phyloP scores from a whole-genome alignment of 2,797 vertebrate genomes.

The Ciconia nigra region DNA sequence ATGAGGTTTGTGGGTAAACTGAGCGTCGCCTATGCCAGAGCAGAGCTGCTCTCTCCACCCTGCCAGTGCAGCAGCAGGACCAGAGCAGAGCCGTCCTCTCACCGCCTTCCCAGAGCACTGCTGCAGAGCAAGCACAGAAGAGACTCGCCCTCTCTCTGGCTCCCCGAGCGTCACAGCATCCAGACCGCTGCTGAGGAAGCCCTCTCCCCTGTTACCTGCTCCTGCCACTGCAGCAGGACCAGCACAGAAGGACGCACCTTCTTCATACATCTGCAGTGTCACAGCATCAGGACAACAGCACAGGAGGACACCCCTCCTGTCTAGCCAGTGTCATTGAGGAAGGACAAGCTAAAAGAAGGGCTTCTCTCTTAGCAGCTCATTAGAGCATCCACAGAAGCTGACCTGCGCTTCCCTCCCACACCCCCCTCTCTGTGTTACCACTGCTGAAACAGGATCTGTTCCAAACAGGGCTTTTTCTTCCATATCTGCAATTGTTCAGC shows the following conservation, averaged over 20 bases:
- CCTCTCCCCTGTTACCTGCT: not conserved
- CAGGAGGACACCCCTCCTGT: not conserved
- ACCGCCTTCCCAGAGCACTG: not conserved
- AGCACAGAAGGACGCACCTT: not conserved
- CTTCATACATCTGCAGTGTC: not conserved
- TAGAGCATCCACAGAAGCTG: not conserved
- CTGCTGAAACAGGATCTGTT: not conserved
- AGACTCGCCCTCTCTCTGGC: not conserved
- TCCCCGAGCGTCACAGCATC: not conserved
- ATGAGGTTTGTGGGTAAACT: slow-evolving; percentile 38
- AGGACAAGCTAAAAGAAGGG: slow-evolving; percentile 2
- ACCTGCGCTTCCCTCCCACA: not conserved
- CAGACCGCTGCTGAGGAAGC: not conserved
- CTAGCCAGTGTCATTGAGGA: not conserved
- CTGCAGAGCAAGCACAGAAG: not conserved
- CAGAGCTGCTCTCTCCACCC: slow-evolving; percentile 21
- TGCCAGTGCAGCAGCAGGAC: not conserved
- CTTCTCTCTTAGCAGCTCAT: not conserved
- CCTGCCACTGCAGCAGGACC: not conserved
- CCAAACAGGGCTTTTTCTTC: not conserved
- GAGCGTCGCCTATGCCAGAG: not conserved
- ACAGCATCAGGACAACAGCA: not conserved
- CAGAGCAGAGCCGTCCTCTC: not conserved
- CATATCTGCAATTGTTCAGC: not conserved
- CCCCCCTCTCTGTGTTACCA: not conserved